A percentile compares a stretch with the other conserved stretches of the same genome.
phyloP scores from a whole-genome alignment of 1,140 invertebrate genomes.

The Drepana arcuata region DNA sequence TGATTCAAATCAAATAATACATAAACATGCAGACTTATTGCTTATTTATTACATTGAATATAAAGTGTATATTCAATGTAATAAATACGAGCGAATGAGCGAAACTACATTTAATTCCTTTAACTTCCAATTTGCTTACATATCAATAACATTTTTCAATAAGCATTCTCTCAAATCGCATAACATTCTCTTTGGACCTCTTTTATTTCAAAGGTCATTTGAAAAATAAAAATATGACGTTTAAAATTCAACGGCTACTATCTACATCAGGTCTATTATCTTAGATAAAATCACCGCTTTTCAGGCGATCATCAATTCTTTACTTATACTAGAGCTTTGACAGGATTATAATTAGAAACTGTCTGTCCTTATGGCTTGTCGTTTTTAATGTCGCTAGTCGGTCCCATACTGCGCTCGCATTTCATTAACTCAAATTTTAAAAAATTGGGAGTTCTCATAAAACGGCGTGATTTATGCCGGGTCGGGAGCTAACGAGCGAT shows the following conservation, averaged over 20 bases:
- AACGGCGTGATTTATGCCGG: slow-evolving; percentile 64
- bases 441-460: slow-evolving; percentile 67
- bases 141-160: too few relatives aligned
- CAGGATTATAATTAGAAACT: slow-evolving; percentile 71
- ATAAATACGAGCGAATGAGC: too few relatives aligned
- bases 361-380: slow-evolving; percentile 62
- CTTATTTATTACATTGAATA: too few relatives aligned
- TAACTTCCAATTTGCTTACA: too few relatives aligned
- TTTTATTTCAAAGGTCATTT: too few relatives aligned
- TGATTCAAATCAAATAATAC: too few relatives aligned
- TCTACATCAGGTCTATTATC: slow-evolving; percentile 27
- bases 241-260: slow-evolving; percentile 46
- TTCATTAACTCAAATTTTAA: slow-evolving; percentile 62
- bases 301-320: slow-evolving; percentile 65
- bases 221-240: slow-evolving; percentile 36
- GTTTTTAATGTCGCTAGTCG: slow-evolving; percentile 68
- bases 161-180: too few relatives aligned
- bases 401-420: slow-evolving; percentile 69
- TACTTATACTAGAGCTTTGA: slow-evolving; percentile 62
- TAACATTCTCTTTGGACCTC: too few relatives aligned
- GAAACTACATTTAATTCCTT: too few relatives aligned
- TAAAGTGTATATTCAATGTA: too few relatives aligned
- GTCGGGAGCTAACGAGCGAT: slow-evolving; percentile 61
- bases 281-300: slow-evolving; percentile 57
- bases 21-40: too few relatives aligned